These are phyloP conservation scores for Trochalopteron elliotii DNA, from an alignment of 2,113 vertebrate species.

Conservation along the genomic window DNA sequence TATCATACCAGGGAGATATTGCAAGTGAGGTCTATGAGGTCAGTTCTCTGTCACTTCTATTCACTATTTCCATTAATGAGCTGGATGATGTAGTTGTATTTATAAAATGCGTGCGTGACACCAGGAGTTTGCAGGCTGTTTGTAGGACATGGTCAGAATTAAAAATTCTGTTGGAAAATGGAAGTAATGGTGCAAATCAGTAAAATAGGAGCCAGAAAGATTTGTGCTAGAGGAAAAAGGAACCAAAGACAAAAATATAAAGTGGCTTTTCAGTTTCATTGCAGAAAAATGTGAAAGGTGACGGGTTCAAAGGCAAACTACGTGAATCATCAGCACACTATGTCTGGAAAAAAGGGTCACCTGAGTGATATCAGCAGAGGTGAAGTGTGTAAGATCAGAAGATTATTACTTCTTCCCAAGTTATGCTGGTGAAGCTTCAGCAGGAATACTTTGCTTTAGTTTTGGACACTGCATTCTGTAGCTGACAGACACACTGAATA, in stretches of 20 bases:
- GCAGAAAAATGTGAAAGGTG: not conserved
- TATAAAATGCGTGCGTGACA: conserved; percentile 14
- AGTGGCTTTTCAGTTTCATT: not conserved
- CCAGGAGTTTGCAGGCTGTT: not conserved
- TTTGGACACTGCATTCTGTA: not conserved
- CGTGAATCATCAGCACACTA: not conserved
- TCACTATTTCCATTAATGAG: conserved; percentile 46
- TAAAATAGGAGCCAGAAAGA: not conserved
- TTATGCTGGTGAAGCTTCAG: not conserved
- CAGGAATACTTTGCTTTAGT: not conserved
- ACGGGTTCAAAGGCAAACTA: not conserved
- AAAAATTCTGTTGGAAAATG: not conserved
- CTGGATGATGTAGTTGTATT: not conserved
- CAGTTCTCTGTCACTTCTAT: conserved; percentile 42
- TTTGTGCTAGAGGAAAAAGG: not conserved
- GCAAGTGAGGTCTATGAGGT: conserved; percentile 31
- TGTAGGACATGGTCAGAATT: not conserved
- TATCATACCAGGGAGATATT: conserved; percentile 36
- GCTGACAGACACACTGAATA: not conserved
- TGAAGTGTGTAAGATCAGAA: not conserved
- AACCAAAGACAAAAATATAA: not conserved
- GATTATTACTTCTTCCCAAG: not conserved
- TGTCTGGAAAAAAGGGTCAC: not conserved
- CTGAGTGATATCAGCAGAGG: not conserved
- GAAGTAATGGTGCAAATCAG: not conserved